Evolutionary conservation across 2,888 invertebrate species (phyloP).

Genomic region (Hanleya hanleyi): DNA sequence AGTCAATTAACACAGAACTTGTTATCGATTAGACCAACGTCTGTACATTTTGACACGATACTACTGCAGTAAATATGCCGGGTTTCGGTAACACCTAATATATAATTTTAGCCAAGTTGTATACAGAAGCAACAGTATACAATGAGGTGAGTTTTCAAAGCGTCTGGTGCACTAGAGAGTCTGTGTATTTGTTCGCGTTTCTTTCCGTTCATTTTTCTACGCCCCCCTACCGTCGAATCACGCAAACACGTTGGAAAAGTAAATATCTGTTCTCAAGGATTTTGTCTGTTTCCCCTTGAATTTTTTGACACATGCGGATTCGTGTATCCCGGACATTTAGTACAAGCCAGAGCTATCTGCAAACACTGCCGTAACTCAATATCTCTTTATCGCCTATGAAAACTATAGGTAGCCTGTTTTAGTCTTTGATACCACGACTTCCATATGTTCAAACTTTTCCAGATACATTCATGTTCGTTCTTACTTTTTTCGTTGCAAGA

Average conservation of each 20-base stretch:
- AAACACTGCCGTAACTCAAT: neutral
- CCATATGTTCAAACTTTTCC: neutral
- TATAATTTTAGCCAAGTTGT: no score
- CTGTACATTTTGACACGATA: no score
- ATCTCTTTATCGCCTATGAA: neutral
- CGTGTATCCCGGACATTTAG: neutral
- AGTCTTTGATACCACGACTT: neutral
- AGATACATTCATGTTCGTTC: neutral
- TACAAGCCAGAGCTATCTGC: neutral
- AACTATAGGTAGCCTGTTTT: neutral
- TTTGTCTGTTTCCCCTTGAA: neutral
- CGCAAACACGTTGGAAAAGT: neutral
- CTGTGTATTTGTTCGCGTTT: neutral
- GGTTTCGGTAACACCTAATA: no score
- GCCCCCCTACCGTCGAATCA: neutral
- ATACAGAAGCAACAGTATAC: neutral
- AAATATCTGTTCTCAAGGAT: neutral
- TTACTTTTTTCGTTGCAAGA: no score
- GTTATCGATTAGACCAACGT: no score
- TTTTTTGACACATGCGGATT: neutral
- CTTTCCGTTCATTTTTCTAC: neutral
- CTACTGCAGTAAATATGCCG: no score
- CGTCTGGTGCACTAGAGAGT: neutral
- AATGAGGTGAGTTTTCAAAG: neutral
- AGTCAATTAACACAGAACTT: no score